These are phyloP conservation scores for Lamellibrachia luymesi DNA, from an alignment of 1,140 invertebrate species.

Conservation along the genomic window DNA sequence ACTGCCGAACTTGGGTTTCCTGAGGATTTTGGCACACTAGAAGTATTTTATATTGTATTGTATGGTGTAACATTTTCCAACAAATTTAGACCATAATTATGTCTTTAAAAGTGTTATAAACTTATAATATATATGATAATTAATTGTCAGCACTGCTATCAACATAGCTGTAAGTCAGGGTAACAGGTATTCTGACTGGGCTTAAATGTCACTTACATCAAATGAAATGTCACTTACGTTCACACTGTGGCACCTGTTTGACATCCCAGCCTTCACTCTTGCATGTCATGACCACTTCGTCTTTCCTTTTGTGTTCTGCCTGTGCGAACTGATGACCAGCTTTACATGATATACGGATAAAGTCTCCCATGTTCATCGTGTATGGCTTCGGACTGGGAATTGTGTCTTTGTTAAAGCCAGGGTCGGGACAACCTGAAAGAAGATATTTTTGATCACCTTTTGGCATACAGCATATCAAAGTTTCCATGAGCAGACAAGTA, in stretches of 20 bases:
- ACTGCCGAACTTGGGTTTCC: no score
- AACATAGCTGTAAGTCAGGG: neutral
- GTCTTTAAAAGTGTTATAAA: no score
- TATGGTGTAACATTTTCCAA: no score
- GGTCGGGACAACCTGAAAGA: neutral
- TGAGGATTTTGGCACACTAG: no score
- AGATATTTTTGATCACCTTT: neutral
- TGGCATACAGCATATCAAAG: neutral
- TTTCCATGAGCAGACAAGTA: neutral
- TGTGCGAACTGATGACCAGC: neutral
- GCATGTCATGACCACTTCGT: neutral
- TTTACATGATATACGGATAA: neutral
- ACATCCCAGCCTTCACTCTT: neutral
- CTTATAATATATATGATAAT: no score
- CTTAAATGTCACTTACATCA: no score
- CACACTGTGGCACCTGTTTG: conserved; percentile 8
- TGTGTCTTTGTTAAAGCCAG: neutral
- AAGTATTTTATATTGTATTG: no score
- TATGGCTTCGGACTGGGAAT: neutral
- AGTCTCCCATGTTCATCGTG: neutral
- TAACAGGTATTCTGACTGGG: no score
- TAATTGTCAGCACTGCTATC: no score
- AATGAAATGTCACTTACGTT: neutral
- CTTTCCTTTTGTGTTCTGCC: neutral
- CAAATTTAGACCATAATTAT: no score